phyloP scores from a whole-genome alignment of 2,113 vertebrate species.

The Xiphorhynchus elegans region DNA sequence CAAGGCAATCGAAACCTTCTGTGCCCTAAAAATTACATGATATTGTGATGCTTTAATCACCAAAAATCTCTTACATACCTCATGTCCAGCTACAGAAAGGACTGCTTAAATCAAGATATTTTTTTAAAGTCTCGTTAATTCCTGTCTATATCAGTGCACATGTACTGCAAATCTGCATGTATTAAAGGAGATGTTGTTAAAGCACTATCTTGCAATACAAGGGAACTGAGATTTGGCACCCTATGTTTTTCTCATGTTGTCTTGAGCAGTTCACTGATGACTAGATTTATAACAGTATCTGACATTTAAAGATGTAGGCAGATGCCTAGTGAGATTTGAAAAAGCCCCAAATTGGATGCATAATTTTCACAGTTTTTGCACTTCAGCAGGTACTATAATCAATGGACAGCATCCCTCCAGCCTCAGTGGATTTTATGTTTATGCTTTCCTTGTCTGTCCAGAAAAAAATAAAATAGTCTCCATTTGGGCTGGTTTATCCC shows the following conservation, averaged over 20 bases:
- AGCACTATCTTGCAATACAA: not conserved
- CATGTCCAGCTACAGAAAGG: not conserved
- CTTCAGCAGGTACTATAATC: not conserved
- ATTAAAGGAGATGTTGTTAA: not conserved
- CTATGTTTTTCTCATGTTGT: not conserved
- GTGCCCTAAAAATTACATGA: not conserved
- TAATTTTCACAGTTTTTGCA: not conserved
- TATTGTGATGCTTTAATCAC: not conserved
- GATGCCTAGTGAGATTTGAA: not conserved
- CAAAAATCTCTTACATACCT: not conserved
- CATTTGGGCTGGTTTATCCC: not conserved
- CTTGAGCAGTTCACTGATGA: not conserved
- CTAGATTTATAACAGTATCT: not conserved
- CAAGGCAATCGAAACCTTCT: not conserved
- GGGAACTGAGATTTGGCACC: not conserved
- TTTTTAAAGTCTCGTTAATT: not conserved
- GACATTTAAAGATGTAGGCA: not conserved
- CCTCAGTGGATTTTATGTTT: not conserved
- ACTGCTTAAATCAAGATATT: not conserved
- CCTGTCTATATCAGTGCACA: not conserved
- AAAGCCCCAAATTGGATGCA: not conserved
- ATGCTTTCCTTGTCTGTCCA: not conserved
- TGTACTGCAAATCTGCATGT: not conserved
- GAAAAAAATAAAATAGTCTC: not conserved
- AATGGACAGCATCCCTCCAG: not conserved